phyloP scores from a whole-genome alignment of 53 echinoderm and acorn worm species.

The Arbacia lixula region DNA sequence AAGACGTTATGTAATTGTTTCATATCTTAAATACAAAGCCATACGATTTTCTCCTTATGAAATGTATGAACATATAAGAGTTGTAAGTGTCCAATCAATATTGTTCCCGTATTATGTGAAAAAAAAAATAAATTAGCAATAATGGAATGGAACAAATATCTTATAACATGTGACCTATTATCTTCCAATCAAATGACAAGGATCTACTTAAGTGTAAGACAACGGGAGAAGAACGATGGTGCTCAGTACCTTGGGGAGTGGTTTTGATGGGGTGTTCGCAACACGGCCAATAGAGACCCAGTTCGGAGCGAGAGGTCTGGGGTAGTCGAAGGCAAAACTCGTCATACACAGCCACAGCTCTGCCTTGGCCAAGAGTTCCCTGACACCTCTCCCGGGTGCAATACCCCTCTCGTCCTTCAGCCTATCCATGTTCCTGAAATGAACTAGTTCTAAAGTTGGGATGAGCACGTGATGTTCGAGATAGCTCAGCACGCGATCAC shows the following conservation, averaged over 20 bases:
- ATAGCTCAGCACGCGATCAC: neutral
- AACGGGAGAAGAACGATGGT: no score
- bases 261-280: neutral
- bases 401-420: conserved; percentile 14
- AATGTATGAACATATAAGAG: no score
- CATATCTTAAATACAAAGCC: no score
- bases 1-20: no score
- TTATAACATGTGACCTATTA: no score
- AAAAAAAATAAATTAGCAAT: no score
- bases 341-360: conserved; percentile 33
- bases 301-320: conserved; percentile 20
- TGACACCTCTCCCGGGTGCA: neutral
- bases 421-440: neutral
- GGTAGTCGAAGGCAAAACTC: conserved; percentile 31
- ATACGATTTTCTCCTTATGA: no score
- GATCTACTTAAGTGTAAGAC: no score
- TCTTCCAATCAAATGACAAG: no score
- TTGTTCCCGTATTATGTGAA: no score
- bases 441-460: neutral
- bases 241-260: neutral
- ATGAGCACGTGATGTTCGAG: neutral
- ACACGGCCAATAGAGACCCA: conserved; percentile 13
- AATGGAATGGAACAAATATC: no score
- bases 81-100: no score
- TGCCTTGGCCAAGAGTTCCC: neutral